Evolutionary conservation across 37 sponge, comb jelly and placozoan genomes (phyloP), one percentile per base, ranked within the genome.

Genomic region (Petrosia ficiformis): DNA sequence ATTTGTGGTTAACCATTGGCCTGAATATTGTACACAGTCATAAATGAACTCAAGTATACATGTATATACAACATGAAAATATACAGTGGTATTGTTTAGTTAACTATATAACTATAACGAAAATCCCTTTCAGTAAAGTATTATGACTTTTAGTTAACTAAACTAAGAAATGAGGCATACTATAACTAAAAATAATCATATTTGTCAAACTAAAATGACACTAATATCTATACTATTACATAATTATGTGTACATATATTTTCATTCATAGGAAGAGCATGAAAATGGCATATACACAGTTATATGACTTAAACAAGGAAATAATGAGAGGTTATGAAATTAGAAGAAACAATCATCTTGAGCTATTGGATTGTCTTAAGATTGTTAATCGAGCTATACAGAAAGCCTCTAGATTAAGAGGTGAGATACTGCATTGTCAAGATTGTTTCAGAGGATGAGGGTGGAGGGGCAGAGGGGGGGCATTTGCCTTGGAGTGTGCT

Each of bases 311-410:
- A 29, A 97, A 97, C 72, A 79, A 74, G n/a, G 97, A 97, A 79
- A 71, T 97, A 16, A 72, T 97, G 1, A 72, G 78, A 19, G 94
- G 94, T 26, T 97, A 97, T 79, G 90, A 87, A 67, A 90, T 97
- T 31, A 82, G 97, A 29, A 77, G 89, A 57, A 90, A 80, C 82
- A 97, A 97, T 59, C 97, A 97, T 86, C 34, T 84, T 52, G 94
- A 97, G 65, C 77, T 97, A 61, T 61, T 97, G 74, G 85, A 94
- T 19, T 85, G 82, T 65, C 87, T 97, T 36, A 90, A 79, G 81
- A 74, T 90, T 28, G 94, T 94, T 57, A 97, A 97, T 63, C 97
- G 94, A 57, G 79, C 90, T 60, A 88, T 95, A 16, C 93, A 95
- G 78, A 82, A 84, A 58, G 89, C 96, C 11, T 87, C 84, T 0